Base-by-base conservation (phyloP, 2,888 invertebrate species). In the Drosophila mimica region DNA sequence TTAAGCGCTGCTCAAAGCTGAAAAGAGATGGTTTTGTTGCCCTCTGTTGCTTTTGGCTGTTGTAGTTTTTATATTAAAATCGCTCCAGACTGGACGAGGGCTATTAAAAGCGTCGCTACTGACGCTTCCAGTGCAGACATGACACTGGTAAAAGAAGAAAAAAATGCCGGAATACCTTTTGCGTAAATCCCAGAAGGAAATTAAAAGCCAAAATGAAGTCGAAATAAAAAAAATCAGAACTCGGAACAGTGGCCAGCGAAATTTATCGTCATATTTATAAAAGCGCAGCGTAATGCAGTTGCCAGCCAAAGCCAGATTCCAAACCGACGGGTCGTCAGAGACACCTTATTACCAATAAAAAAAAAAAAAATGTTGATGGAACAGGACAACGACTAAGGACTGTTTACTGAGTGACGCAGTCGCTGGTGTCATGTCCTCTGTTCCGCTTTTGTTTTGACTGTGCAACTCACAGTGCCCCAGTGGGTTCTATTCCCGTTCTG, bases 121-220 rank as follows among this genome's bases (percentile, higher is more conserved):
- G 53, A 61, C 36, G 72, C 67, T 53, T 57, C 51, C 61, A 33
- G 46, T 7, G 70, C 71, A 75, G 74, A 85, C 83, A 69, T 34
- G 63, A 28, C 34, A 58, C 36, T 30, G 43, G 3, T 3, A 36
- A 70, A 72, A 69, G 63, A 65, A 49, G 15, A 25, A 13, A 70
- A 69, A 69, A 65, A 67, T 33, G 3, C 17, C 57, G 52, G 54
- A 67, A 66, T 77, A 89, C 83, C 87, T 88, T 88, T 88, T 79
- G 72, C 73, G 82, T 75, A 85, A 90, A 87, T 90, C 89, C 89
- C 89, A 82, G 77, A 74, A 90, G 90, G 89, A 89, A 89, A 89
- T 89, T 89, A 88, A 88, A 90, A 88, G 74, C 90, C 89, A 83
- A 88, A 88, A 85, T 85, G 75, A 83, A 85, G 79, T 83, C 66